These are phyloP conservation scores for Chelon labrosus DNA, from an alignment of 2,797 vertebrate species.

Conservation along the genomic window DNA sequence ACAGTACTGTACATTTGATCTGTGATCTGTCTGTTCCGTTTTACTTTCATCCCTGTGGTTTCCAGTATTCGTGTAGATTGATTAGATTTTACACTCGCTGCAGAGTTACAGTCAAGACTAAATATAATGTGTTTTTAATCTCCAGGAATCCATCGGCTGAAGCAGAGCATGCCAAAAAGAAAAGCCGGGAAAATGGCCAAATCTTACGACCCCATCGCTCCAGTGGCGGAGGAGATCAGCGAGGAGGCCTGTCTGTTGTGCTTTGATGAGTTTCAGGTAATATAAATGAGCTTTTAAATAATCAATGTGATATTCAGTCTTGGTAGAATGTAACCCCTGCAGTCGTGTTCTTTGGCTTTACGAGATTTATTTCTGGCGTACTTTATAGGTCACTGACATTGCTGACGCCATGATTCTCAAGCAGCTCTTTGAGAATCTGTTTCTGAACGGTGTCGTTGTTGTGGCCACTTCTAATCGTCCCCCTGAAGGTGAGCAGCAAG, in stretches of 20 bases:
- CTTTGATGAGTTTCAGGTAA: slow-evolving; percentile 98
- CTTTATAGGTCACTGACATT: slow-evolving; percentile 95
- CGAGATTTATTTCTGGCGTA: background rate
- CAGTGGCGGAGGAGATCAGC: slow-evolving; percentile 96
- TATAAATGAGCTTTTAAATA: background rate
- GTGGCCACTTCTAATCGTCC: slow-evolving; percentile 98
- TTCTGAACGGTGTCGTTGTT: slow-evolving; percentile 94
- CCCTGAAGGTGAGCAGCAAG: slow-evolving; percentile 84
- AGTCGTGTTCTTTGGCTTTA: background rate
- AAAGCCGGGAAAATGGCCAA: slow-evolving; percentile 94
- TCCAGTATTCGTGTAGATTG: too few species aligned
- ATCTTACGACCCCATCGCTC: slow-evolving; percentile 96
- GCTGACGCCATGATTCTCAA: slow-evolving; percentile 99
- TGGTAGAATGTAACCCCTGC: too few species aligned
- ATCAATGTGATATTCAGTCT: too few species aligned
- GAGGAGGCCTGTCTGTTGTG: slow-evolving; percentile 93
- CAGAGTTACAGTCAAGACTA: background rate
- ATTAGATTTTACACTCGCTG: too few species aligned
- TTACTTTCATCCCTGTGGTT: too few species aligned
- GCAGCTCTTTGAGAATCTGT: slow-evolving; percentile 99
- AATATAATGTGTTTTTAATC: background rate
- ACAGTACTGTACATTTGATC: background rate
- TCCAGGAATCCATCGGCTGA: slow-evolving; percentile 96
- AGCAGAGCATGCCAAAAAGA: slow-evolving; percentile 95
- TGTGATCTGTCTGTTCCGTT: too few species aligned